phyloP scores from a whole-genome alignment of 2,113 vertebrate genomes.

The Stigmatopora argus region DNA sequence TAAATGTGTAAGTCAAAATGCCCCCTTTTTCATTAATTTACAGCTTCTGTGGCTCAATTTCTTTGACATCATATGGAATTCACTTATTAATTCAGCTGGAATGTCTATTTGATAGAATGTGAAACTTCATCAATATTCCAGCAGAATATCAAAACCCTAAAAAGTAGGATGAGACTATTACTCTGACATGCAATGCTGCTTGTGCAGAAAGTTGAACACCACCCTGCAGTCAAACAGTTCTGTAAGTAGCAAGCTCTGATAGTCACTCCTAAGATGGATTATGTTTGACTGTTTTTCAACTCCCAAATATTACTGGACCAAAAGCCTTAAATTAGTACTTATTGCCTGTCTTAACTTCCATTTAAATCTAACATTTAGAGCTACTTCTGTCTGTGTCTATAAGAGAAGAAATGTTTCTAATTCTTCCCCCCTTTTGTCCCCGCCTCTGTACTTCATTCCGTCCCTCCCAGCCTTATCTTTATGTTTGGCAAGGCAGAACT shows the following conservation, averaged over 20 bases:
- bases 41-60: conserved; percentile 8
- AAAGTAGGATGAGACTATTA: conserved; percentile 32
- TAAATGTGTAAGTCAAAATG: background rate
- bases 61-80: conserved; percentile 24
- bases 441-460: conserved; percentile 35
- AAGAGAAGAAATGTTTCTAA: conserved; percentile 38
- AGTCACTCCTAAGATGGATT: conserved; percentile 41
- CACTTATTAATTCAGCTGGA: conserved; percentile 16
- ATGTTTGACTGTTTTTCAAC: conserved; percentile 39
- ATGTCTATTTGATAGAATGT: conserved; percentile 41
- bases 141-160: conserved; percentile 47
- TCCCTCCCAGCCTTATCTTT: conserved; percentile 52
- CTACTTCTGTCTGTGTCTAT: conserved; percentile 42
- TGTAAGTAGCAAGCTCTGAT: conserved; percentile 32
- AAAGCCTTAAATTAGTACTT: conserved; percentile 64
- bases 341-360: conserved; percentile 40
- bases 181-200: conserved; percentile 37
- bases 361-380: conserved; percentile 38
- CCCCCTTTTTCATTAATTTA: conserved; percentile 1
- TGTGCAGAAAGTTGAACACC: conserved; percentile 22
- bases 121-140: conserved; percentile 60
- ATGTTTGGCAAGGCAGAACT: conserved; percentile 61
- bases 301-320: conserved; percentile 37
- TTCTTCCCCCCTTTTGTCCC: conserved; percentile 19
- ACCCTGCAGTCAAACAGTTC: conserved; percentile 22